phyloP scores from a whole-genome alignment of 2,113 vertebrate species.

The Lampris incognitus region DNA sequence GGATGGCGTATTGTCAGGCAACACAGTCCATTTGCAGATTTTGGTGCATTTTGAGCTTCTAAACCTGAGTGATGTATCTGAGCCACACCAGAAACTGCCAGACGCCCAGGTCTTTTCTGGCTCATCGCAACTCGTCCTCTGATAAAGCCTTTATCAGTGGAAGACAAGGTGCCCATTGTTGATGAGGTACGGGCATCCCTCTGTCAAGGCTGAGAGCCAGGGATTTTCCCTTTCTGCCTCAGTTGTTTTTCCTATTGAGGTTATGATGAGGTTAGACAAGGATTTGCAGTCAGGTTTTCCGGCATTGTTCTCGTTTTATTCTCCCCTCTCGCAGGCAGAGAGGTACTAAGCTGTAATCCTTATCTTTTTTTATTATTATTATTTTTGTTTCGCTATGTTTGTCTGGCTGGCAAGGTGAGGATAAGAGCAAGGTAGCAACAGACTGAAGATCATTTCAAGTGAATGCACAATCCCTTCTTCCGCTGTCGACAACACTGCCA shows the following conservation, averaged over 20 bases:
- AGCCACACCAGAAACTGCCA: not conserved
- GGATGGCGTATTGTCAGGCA: no score
- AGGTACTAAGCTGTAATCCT: slow-evolving; percentile 50
- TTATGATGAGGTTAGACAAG: slow-evolving; percentile 65
- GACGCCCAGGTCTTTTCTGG: slow-evolving; percentile 14
- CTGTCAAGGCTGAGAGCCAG: slow-evolving; percentile 30
- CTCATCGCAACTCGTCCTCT: slow-evolving; percentile 19
- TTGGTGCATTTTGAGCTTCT: no score
- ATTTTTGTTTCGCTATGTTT: not conserved
- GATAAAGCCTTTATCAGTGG: slow-evolving; percentile 45
- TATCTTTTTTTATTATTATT: not conserved
- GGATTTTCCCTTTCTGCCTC: slow-evolving; percentile 41
- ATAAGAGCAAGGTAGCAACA: slow-evolving; percentile 37
- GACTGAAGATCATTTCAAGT: slow-evolving; percentile 23
- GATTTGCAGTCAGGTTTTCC: slow-evolving; percentile 46
- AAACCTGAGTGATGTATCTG: not conserved
- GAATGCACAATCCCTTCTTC: slow-evolving; percentile 25
- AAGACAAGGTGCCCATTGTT: slow-evolving; percentile 29
- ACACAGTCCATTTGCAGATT: no score
- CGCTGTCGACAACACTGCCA: not conserved
- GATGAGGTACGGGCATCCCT: slow-evolving; percentile 45
- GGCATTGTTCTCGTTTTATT: slow-evolving; percentile 46
- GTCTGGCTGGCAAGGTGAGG: slow-evolving; percentile 50
- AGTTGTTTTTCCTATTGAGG: slow-evolving; percentile 55
- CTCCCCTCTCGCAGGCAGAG: slow-evolving; percentile 11